phyloP scores from a whole-genome alignment of 2,888 invertebrate species.

The Tenodera sinensis region DNA sequence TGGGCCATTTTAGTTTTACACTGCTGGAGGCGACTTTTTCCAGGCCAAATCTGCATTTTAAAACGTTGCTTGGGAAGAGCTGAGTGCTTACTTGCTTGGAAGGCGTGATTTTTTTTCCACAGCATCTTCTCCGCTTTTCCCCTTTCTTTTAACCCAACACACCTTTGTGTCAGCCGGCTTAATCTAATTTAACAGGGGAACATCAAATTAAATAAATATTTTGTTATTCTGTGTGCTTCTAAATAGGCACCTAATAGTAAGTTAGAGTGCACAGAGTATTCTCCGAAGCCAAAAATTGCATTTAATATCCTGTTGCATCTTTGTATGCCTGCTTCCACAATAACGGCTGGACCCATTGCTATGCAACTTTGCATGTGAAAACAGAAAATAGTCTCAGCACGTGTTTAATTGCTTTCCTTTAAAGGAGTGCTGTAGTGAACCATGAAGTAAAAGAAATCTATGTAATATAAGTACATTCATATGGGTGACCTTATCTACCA shows the following conservation, averaged over 20 bases:
- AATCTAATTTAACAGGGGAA: neutral
- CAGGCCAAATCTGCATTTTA: conserved; percentile 6
- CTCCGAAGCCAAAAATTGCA: too few species aligned
- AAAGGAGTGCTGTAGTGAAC: too few species aligned
- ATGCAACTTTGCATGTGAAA: too few species aligned
- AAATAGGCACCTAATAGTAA: neutral
- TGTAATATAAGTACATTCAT: too few species aligned
- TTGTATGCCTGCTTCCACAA: too few species aligned
- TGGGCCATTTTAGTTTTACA: neutral
- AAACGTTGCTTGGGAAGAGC: neutral
- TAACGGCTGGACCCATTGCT: too few species aligned
- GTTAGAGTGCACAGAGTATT: too few species aligned
- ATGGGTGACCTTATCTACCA: too few species aligned
- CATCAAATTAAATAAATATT: neutral
- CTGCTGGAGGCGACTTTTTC: neutral
- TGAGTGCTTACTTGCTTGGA: neutral
- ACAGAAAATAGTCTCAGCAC: too few species aligned
- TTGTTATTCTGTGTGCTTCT: neutral
- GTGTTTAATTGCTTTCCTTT: too few species aligned
- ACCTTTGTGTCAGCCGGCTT: neutral
- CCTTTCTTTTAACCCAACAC: neutral
- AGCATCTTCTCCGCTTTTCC: neutral
- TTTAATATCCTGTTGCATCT: too few species aligned
- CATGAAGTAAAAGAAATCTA: too few species aligned
- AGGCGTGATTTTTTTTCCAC: neutral